A percentile compares a stretch with the other conserved stretches of the same genome.
Conservation (phyloP, 2,888 invertebrate genomes). For the Phyllotreta striolata region DNA sequence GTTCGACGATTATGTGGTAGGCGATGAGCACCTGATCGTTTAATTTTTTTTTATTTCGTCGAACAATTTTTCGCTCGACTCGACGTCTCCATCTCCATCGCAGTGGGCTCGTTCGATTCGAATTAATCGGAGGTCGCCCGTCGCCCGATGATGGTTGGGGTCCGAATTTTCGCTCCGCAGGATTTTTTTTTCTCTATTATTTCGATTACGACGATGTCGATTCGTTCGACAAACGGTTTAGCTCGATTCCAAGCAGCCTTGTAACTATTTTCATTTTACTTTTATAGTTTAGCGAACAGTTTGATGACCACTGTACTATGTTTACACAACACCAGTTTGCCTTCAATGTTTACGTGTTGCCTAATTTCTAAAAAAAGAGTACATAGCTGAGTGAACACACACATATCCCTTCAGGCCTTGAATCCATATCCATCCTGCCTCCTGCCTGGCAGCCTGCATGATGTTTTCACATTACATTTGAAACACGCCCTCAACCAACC, state of each 20-base stretch:
- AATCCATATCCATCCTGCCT: constrained; percentile 44
- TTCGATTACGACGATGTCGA: constrained; percentile 19
- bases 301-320: constrained; percentile 43
- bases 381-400: constrained; percentile 38
- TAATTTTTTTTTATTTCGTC: not conserved
- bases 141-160: not conserved
- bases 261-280: constrained; percentile 43
- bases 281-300: constrained; percentile 39
- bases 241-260: constrained; percentile 41
- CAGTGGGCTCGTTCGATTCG: too few relatives aligned
- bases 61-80: too few relatives aligned
- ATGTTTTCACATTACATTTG: constrained; percentile 43
- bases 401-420: constrained; percentile 51
- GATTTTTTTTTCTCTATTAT: constrained; percentile 32
- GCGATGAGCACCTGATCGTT: constrained; percentile 30
- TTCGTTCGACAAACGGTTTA: constrained; percentile 39
- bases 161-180: constrained; percentile 26
- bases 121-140: too few relatives aligned
- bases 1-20: constrained; percentile 3
- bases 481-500: constrained; percentile 44
- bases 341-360: constrained; percentile 51
- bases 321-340: constrained; percentile 49
- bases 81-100: too few relatives aligned
- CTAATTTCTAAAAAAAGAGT: constrained; percentile 46
- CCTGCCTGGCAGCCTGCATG: constrained; percentile 39